phyloP scores from a whole-genome alignment of 2,113 vertebrate species.

The Serinus canaria region DNA sequence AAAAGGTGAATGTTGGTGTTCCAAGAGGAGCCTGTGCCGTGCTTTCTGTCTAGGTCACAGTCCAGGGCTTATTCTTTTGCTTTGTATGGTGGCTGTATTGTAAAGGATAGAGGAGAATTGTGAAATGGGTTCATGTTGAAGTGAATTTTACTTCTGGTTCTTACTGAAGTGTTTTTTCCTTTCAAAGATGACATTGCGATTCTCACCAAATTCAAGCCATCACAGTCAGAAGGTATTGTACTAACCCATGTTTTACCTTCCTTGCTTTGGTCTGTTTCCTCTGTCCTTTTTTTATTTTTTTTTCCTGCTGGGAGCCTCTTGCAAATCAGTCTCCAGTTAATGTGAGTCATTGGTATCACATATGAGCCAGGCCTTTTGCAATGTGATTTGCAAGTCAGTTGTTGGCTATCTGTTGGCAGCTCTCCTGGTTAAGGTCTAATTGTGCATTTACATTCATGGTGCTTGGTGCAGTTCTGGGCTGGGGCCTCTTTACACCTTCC shows the following conservation, averaged over 20 bases:
- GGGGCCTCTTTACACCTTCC: neutral
- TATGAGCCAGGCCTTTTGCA: neutral
- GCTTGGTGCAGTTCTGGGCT: neutral
- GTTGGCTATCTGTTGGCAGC: neutral
- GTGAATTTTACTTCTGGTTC: neutral
- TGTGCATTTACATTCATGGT: neutral
- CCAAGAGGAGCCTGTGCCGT: neutral
- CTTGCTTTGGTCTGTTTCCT: neutral
- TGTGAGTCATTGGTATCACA: neutral
- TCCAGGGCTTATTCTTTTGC: neutral
- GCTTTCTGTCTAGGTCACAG: neutral
- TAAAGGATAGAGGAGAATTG: neutral
- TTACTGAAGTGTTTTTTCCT: slow-evolving; percentile 59
- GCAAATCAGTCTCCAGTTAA: neutral
- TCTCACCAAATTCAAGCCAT: slow-evolving; percentile 58
- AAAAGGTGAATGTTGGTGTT: neutral
- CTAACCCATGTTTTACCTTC: neutral
- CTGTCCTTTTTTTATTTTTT: neutral
- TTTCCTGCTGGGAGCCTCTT: neutral
- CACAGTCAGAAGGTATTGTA: slow-evolving; percentile 58
- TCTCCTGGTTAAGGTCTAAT: neutral
- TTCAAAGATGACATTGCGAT: slow-evolving; percentile 61
- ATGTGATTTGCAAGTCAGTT: neutral
- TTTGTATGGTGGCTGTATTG: neutral
- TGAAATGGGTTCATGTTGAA: neutral